Percentiles rank a stretch among this genome's conserved stretches.
Conservation (phyloP, 2,888 invertebrate genomes). For the Meloe dianella region DNA sequence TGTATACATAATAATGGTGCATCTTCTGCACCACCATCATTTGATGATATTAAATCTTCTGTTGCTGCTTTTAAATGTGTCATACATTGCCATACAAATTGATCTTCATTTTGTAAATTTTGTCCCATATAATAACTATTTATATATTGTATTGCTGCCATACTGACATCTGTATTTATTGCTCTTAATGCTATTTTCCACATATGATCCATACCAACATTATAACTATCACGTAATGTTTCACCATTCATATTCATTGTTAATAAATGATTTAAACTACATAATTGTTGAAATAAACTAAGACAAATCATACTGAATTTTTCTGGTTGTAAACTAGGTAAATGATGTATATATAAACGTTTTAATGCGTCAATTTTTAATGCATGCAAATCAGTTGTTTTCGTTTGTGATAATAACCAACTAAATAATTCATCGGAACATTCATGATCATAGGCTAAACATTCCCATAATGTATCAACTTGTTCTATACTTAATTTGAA, state of each 20-base stretch:
- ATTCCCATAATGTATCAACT: conserved; percentile 90
- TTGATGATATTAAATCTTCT: conserved; percentile 66
- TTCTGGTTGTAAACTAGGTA: conserved; percentile 87
- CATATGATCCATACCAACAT: conserved; percentile 89
- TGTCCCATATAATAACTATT: conserved; percentile 95
- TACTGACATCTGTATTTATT: conserved; percentile 90
- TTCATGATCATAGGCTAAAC: conserved; percentile 82
- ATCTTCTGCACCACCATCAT: conserved; percentile 67
- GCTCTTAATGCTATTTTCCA: conserved; percentile 94
- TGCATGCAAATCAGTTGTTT: conserved; percentile 91
- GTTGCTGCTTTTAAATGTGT: conserved; percentile 85
- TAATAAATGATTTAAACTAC: conserved; percentile 83
- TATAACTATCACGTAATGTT: conserved; percentile 61
- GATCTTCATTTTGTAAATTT: conserved; percentile 87
- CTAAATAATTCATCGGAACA: conserved; percentile 92
- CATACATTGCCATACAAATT: conserved; percentile 94
- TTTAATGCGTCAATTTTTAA: conserved; percentile 85
- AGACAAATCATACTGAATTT: conserved; percentile 91
- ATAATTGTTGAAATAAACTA: conserved; percentile 89
- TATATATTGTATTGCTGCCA: conserved; percentile 93
- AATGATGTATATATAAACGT: conserved; percentile 85
- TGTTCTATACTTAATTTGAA: conserved; percentile 88
- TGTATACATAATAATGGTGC: conserved; percentile 88
- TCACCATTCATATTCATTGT: conserved; percentile 65
- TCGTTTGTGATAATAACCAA: conserved; percentile 91